phyloP scores from a whole-genome alignment of 2,888 invertebrate genomes.

The Agonum fuliginosum region DNA sequence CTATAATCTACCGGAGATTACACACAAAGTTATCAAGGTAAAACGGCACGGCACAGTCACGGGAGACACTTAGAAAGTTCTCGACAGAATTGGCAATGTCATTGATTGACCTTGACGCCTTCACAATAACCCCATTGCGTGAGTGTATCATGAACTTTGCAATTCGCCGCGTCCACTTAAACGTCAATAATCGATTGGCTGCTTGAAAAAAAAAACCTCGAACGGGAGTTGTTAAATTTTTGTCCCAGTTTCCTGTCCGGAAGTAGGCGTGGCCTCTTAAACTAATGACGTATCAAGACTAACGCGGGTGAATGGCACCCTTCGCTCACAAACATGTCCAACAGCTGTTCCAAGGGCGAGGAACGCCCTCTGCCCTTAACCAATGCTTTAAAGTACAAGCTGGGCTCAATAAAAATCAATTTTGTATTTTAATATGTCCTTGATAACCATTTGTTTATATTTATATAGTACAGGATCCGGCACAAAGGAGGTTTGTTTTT shows the following conservation, averaged over 20 bases:
- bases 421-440: too few species aligned
- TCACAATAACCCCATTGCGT: constrained; percentile 34
- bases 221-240: constrained; percentile 41
- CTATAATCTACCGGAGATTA: constrained; percentile 13
- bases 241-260: constrained; percentile 57
- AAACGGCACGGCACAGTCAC: not conserved
- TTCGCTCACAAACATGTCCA: constrained; percentile 46
- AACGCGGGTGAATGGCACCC: constrained; percentile 43
- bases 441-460: too few species aligned
- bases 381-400: too few species aligned
- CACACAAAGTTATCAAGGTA: constrained; percentile 20
- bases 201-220: constrained; percentile 52
- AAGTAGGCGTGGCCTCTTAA: constrained; percentile 49
- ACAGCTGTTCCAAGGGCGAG: constrained; percentile 54
- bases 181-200: constrained; percentile 51
- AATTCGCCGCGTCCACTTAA: constrained; percentile 13
- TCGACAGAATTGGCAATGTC: not conserved
- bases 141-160: constrained; percentile 28
- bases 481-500: too few species aligned
- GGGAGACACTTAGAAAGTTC: not conserved
- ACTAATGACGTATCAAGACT: constrained; percentile 59
- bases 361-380: too few species aligned
- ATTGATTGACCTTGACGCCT: constrained; percentile 40
- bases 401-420: too few species aligned
- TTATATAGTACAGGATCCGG: too few species aligned